A percentile compares a stretch with the other conserved stretches of the same genome.
These are phyloP conservation scores for Euwallacea similis DNA, from an alignment of 1,140 invertebrate species.

Conservation along the genomic window DNA sequence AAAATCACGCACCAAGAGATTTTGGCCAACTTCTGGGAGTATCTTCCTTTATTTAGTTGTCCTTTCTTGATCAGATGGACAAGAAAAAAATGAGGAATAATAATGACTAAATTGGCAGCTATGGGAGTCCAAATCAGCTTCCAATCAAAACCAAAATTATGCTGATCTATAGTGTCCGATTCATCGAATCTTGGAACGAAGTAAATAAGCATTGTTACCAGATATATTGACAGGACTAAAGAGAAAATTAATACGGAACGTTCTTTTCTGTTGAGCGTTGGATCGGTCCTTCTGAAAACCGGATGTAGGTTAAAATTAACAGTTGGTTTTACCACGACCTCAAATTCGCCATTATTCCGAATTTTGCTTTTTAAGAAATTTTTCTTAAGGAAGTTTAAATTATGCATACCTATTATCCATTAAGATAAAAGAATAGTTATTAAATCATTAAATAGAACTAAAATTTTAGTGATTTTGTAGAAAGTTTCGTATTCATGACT, in stretches of 20 bases:
- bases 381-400: too few species aligned
- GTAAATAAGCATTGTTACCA: slow-evolving; percentile 35
- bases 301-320: too few species aligned
- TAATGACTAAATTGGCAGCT: slow-evolving; percentile 21
- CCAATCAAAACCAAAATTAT: slow-evolving; percentile 23
- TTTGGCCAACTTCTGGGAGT: too few species aligned
- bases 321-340: too few species aligned
- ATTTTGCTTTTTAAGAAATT: too few species aligned
- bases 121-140: slow-evolving; percentile 30
- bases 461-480: too few species aligned
- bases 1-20: neutral
- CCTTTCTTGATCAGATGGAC: slow-evolving; percentile 12
- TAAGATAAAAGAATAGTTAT: too few species aligned
- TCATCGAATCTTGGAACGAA: slow-evolving; percentile 30
- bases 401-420: too few species aligned
- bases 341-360: too few species aligned
- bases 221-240: slow-evolving; percentile 32
- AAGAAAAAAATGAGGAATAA: slow-evolving; percentile 29
- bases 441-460: too few species aligned
- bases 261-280: slow-evolving; percentile 23
- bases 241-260: slow-evolving; percentile 37
- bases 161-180: slow-evolving; percentile 32
- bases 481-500: too few species aligned
- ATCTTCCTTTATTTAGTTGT: too few species aligned
- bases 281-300: slow-evolving; percentile 17